Percentiles rank a stretch among this genome's conserved stretches.
Evolutionary conservation across 1,140 invertebrate species (phyloP).

Genomic region (Eumaeus atala): DNA sequence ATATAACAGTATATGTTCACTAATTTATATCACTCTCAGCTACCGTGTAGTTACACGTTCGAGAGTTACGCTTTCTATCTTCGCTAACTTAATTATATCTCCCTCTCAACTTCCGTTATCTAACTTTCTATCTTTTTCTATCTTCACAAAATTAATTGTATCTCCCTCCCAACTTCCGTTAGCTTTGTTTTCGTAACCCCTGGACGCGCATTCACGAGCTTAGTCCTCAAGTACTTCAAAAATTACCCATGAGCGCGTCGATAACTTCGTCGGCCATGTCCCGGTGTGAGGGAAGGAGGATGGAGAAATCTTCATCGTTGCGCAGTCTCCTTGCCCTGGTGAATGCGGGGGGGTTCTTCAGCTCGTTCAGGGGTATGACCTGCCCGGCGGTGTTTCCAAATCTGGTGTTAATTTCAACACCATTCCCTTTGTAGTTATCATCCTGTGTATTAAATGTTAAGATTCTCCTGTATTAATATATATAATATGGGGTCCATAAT

Average conservation of each 20-base stretch:
- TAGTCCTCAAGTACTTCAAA: too few relatives aligned
- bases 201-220: too few relatives aligned
- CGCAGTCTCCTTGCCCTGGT: constrained; percentile 47
- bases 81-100: too few relatives aligned
- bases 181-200: too few relatives aligned
- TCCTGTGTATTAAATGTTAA: constrained; percentile 12
- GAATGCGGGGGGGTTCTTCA: constrained; percentile 52
- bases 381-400: constrained; percentile 49
- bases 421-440: constrained; percentile 51
- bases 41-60: too few relatives aligned
- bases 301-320: constrained; percentile 72
- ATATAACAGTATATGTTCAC: too few relatives aligned
- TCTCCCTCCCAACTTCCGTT: too few relatives aligned
- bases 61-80: too few relatives aligned
- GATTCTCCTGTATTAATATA: background rate
- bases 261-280: constrained; percentile 75
- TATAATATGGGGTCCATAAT: background rate
- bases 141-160: too few relatives aligned
- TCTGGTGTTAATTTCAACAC: constrained; percentile 58
- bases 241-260: constrained; percentile 70
- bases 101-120: too few relatives aligned
- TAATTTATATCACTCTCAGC: too few relatives aligned
- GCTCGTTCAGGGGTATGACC: constrained; percentile 52
- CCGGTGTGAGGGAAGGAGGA: constrained; percentile 75
- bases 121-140: too few relatives aligned